Evolutionary conservation across 2,888 invertebrate genomes (phyloP).

Genomic region (Crocallis elinguaria): DNA sequence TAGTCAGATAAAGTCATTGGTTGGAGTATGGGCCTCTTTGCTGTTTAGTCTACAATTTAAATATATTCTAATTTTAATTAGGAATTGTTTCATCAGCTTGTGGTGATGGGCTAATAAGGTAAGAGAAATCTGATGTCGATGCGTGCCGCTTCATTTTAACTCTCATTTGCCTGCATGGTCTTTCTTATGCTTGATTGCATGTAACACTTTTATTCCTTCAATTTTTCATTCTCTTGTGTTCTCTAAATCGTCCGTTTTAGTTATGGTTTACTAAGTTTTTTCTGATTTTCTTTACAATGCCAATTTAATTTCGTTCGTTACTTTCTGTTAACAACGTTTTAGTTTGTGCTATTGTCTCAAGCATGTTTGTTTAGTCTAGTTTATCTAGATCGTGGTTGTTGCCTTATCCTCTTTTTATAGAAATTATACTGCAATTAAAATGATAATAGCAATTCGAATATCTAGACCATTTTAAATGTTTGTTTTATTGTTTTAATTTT

Average conservation of each 20-base stretch:
- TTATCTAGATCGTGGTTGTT: conserved; percentile 7
- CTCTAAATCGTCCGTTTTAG: conserved; percentile 9
- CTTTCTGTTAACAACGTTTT: conserved; percentile 13
- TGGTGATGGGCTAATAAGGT: conserved; percentile 79
- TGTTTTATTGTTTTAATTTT: conserved; percentile 33
- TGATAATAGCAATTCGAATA: conserved; percentile 26
- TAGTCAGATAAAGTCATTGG: conserved; percentile 48
- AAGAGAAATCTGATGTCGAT: conserved; percentile 59
- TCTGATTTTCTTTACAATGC: conserved; percentile 21
- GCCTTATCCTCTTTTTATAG: conserved; percentile 3
- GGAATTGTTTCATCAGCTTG: conserved; percentile 60
- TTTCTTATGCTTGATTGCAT: conserved; percentile 30
- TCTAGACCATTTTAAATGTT: conserved; percentile 26
- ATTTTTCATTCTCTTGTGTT: conserved; percentile 25
- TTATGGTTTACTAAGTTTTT: conserved; percentile 9
- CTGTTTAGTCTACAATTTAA: conserved; percentile 35
- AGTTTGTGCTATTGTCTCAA: conserved; percentile 24
- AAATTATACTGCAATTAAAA: conserved; percentile 19
- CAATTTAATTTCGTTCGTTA: conserved; percentile 18
- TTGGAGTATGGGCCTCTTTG: conserved; percentile 44
- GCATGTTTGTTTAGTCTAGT: conserved; percentile 14
- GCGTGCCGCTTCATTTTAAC: conserved; percentile 58
- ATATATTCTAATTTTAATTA: conserved; percentile 48
- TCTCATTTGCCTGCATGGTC: conserved; percentile 62
- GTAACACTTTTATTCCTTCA: conserved; percentile 17